Evolutionary conservation across 2,797 vertebrate species (phyloP).

Genomic region (Bradypus variegatus): DNA sequence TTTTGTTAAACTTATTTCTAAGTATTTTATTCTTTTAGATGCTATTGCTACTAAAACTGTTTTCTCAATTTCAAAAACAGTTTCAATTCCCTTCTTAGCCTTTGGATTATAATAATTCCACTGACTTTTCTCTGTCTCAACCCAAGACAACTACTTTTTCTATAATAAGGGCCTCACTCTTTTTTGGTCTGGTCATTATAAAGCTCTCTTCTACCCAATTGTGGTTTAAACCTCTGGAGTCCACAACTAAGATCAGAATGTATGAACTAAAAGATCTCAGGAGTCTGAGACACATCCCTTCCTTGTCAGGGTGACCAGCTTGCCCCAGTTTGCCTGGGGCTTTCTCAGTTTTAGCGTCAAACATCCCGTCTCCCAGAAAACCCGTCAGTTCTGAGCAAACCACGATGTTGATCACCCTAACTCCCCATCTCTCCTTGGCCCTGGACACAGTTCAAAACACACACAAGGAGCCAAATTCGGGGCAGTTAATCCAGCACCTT

Average conservation of each 20-base stretch:
- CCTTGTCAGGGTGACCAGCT: neutral
- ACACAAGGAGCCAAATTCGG: accelerated
- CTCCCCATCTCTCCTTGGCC: neutral
- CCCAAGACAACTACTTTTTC: neutral
- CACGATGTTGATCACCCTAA: no score
- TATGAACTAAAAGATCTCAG: neutral
- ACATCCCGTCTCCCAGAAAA: neutral
- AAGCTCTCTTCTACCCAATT: neutral
- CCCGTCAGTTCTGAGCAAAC: neutral
- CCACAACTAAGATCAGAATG: neutral
- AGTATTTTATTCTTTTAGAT: no score
- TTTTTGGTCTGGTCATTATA: neutral
- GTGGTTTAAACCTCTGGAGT: neutral
- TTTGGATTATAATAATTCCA: neutral
- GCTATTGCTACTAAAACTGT: no score
- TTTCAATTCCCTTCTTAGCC: neutral
- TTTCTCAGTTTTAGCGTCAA: neutral
- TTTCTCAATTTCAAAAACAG: no score
- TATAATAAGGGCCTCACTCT: neutral
- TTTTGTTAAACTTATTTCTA: no score
- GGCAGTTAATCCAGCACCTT: neutral
- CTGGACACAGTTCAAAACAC: neutral
- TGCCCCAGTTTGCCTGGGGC: neutral
- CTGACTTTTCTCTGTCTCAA: neutral
- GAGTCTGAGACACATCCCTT: neutral